Evolutionary conservation across 2,888 invertebrate species (phyloP).

Genomic region (Euclidia mi): DNA sequence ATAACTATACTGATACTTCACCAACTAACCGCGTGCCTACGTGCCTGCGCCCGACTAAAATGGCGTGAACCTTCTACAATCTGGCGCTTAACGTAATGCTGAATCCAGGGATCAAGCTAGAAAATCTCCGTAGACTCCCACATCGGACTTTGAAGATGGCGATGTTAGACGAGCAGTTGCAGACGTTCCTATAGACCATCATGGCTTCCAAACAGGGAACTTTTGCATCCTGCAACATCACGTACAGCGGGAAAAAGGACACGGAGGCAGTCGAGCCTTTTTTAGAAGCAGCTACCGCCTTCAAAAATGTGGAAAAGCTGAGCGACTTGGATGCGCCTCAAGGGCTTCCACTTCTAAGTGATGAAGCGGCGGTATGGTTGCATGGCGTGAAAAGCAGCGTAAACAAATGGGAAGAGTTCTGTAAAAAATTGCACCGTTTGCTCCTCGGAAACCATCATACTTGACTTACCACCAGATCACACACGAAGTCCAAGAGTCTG

Average conservation of each 20-base stretch:
- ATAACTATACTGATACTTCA: no score
- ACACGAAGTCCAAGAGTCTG: no score
- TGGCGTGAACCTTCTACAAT: no score
- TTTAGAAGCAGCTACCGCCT: slow-evolving; percentile 6
- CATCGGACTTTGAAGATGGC: slow-evolving; percentile 3
- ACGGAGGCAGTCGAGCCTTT: slow-evolving; percentile 13
- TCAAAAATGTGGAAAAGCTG: neutral
- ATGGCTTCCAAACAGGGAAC: slow-evolving; percentile 4
- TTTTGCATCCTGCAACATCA: neutral
- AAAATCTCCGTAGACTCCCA: neutral
- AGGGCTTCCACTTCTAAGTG: slow-evolving; percentile 10
- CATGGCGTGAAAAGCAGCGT: slow-evolving; percentile 5
- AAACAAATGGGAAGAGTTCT: neutral
- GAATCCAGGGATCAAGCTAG: slow-evolving; percentile 1
- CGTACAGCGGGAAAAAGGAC: slow-evolving; percentile 10
- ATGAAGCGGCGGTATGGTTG: slow-evolving; percentile 18
- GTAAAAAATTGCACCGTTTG: slow-evolving; percentile 2
- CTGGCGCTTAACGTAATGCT: neutral
- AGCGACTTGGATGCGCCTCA: slow-evolving; percentile 11
- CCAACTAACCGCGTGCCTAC: no score
- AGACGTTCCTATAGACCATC: no score
- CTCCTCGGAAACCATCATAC: slow-evolving; percentile 8
- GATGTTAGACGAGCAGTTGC: no score
- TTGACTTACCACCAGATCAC: neutral
- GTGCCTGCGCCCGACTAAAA: no score